phyloP scores from a whole-genome alignment of 2,113 vertebrate genomes.

The Trichechus manatus region DNA sequence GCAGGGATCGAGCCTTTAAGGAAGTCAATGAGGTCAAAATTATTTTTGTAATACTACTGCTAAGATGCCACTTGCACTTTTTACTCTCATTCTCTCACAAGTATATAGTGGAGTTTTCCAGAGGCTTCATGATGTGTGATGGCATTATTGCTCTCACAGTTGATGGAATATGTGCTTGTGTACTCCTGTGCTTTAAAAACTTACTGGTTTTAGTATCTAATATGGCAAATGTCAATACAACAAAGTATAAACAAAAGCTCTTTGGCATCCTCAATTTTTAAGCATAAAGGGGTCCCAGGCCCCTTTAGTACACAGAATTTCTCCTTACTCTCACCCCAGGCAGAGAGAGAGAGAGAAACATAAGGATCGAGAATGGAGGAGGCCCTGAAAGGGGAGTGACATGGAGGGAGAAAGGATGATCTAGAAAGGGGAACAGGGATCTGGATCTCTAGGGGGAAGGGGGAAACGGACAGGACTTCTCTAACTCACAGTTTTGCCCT shows the following conservation, averaged over 20 bases:
- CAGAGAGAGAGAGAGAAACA: not conserved
- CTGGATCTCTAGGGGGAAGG: not conserved
- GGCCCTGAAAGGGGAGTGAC: not conserved
- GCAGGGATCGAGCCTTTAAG: not conserved
- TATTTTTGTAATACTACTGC: not conserved
- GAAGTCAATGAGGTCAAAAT: not conserved
- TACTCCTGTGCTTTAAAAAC: not conserved
- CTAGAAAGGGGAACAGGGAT: not conserved
- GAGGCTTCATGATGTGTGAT: not conserved
- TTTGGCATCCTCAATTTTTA: not conserved
- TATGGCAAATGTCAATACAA: not conserved
- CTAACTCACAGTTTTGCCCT: not conserved
- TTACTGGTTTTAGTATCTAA: not conserved
- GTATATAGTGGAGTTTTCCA: not conserved
- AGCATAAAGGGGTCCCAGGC: not conserved
- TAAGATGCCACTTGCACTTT: not conserved
- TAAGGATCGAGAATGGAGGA: not conserved
- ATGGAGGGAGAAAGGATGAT: not conserved
- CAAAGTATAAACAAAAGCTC: constrained; percentile 27
- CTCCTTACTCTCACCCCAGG: not conserved
- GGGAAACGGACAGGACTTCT: not conserved
- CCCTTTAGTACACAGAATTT: constrained; percentile 23
- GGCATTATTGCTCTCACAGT: not conserved
- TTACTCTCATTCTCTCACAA: not conserved
- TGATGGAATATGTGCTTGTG: not conserved